These are phyloP conservation scores for Erpobdella octoculata DNA, from an alignment of 2,888 invertebrate genomes.

Conservation along the genomic window DNA sequence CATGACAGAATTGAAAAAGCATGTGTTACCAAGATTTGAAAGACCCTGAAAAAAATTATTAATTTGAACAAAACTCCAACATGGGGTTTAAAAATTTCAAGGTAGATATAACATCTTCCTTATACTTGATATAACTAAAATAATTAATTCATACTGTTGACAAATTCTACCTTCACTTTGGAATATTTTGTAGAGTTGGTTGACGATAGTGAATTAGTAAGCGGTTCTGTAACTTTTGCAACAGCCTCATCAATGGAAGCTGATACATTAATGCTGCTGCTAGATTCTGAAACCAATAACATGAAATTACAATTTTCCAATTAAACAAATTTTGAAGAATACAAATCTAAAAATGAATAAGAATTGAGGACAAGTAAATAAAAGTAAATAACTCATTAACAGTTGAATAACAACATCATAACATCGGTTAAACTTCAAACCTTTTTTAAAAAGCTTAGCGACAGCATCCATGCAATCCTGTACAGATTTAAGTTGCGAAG, in stretches of 20 bases:
- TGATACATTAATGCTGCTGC: too few species aligned
- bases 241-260: not conserved
- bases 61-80: not conserved
- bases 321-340: not conserved
- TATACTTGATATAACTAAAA: not conserved
- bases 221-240: not conserved
- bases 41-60: slow-evolving; percentile 59
- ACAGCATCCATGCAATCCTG: not conserved
- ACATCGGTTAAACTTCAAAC: too few species aligned
- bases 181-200: not conserved
- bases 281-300: not conserved
- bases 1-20: slow-evolving; percentile 91
- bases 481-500: not conserved
- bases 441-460: not conserved
- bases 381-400: too few species aligned
- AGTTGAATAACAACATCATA: too few species aligned
- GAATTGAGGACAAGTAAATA: not conserved
- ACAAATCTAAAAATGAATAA: not conserved
- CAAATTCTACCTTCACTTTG: not conserved
- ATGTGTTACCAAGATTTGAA: slow-evolving; percentile 86
- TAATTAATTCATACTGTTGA: not conserved
- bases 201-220: not conserved
- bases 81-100: not conserved
- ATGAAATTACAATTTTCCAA: not conserved
- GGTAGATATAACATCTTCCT: too few species aligned